Evolutionary conservation across 1,140 invertebrate genomes (phyloP).

Genomic region (Dreissena polymorpha): DNA sequence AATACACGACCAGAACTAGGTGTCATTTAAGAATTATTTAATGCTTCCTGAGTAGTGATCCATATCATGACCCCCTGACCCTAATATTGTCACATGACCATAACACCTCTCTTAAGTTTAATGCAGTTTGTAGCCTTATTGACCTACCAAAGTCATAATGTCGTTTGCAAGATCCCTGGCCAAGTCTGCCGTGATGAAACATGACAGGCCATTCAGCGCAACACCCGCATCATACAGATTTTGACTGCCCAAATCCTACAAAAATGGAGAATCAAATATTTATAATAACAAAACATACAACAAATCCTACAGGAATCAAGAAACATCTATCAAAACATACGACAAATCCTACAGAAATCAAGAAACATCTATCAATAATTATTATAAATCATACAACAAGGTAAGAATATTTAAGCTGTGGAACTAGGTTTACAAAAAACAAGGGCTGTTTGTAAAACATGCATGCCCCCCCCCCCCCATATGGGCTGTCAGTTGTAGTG

Average conservation of each 20-base stretch:
- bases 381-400: too few species aligned
- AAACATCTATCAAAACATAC: too few species aligned
- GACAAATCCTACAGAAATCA: too few species aligned
- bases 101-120: neutral
- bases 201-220: constrained; percentile 96
- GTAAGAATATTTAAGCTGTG: too few species aligned
- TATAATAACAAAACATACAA: neutral
- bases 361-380: too few species aligned
- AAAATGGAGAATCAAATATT: neutral
- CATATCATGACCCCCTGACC: neutral
- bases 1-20: too few species aligned
- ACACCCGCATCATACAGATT: constrained; percentile 99
- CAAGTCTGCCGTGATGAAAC: constrained; percentile 98
- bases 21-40: too few species aligned
- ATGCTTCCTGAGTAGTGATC: neutral
- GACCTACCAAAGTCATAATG: constrained; percentile 96
- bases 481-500: too few species aligned
- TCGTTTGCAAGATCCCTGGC: constrained; percentile 98
- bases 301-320: neutral
- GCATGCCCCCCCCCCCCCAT: too few species aligned
- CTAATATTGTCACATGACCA: neutral
- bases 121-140: neutral
- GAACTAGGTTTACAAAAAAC: too few species aligned
- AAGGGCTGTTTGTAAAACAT: too few species aligned
- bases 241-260: constrained; percentile 95